These are phyloP conservation scores for Polyergus mexicanus DNA, from an alignment of 1,140 invertebrate genomes.

Conservation along the genomic window DNA sequence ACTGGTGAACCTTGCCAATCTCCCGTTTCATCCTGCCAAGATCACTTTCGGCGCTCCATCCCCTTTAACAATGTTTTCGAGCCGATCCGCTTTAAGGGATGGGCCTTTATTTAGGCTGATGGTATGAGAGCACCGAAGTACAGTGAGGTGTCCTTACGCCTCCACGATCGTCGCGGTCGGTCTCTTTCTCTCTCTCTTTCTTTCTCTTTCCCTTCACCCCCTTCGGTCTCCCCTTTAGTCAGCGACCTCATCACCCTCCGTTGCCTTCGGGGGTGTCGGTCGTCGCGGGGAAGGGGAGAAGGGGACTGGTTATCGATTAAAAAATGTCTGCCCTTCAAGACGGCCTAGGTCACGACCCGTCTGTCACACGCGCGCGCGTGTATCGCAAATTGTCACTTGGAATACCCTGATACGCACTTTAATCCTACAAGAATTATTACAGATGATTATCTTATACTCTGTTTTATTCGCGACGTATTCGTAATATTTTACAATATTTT, in stretches of 20 bases:
- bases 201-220: slow-evolving; percentile 41
- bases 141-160: slow-evolving; percentile 68
- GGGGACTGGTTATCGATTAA: slow-evolving; percentile 85
- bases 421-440: slow-evolving; percentile 32
- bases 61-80: slow-evolving; percentile 86
- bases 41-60: slow-evolving; percentile 72
- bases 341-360: slow-evolving; percentile 86
- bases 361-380: slow-evolving; percentile 78
- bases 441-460: background rate
- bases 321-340: slow-evolving; percentile 87
- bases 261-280: slow-evolving; percentile 71
- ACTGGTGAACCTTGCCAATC: slow-evolving; percentile 37
- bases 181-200: slow-evolving; percentile 57
- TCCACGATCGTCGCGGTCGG: slow-evolving; percentile 69
- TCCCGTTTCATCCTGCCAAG: background rate
- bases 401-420: slow-evolving; percentile 8
- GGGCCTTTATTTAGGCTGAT: slow-evolving; percentile 85
- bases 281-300: slow-evolving; percentile 65
- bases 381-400: slow-evolving; percentile 52
- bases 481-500: background rate
- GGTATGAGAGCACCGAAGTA: slow-evolving; percentile 66
- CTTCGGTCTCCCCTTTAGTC: slow-evolving; percentile 68
- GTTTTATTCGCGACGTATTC: background rate
- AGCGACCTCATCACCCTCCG: slow-evolving; percentile 66
- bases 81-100: slow-evolving; percentile 84